Conservation (phyloP, 2,113 vertebrate genomes). For the Apus apus region DNA sequence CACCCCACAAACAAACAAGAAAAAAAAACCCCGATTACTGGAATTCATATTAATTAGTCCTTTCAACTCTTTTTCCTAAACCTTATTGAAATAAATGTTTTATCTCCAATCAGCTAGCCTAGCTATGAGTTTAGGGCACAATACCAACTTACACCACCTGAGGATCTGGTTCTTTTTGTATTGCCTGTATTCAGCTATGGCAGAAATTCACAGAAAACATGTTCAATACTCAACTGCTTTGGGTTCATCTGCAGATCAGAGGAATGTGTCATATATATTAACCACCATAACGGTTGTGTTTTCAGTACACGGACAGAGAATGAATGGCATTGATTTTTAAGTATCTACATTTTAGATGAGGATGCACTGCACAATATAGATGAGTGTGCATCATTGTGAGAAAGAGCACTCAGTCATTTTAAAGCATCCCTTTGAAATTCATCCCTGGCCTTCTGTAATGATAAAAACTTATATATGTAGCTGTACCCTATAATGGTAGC, state of each 20-base stretch:
- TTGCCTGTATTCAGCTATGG: neutral
- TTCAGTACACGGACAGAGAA: neutral
- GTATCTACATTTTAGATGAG: constrained; percentile 27
- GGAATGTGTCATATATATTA: neutral
- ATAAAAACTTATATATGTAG: neutral
- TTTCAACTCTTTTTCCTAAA: neutral
- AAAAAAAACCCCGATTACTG: neutral
- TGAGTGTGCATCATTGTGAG: neutral
- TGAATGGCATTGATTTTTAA: constrained; percentile 33
- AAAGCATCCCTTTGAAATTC: neutral
- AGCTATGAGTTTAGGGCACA: neutral
- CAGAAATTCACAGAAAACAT: neutral
- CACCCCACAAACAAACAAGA: too few relatives aligned
- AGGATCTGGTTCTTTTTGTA: neutral
- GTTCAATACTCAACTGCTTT: neutral
- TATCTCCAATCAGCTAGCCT: neutral
- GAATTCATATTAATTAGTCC: neutral
- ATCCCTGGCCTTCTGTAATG: neutral
- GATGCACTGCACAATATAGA: neutral
- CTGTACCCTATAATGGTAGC: neutral
- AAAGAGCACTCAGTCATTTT: neutral
- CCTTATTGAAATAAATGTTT: neutral
- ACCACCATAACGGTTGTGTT: neutral
- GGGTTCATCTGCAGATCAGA: neutral
- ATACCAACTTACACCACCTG: neutral